A percentile compares a stretch with the other conserved stretches of the same genome.
Evolutionary conservation across 2,888 invertebrate genomes (phyloP).

Genomic region (Polyommatus icarus): DNA sequence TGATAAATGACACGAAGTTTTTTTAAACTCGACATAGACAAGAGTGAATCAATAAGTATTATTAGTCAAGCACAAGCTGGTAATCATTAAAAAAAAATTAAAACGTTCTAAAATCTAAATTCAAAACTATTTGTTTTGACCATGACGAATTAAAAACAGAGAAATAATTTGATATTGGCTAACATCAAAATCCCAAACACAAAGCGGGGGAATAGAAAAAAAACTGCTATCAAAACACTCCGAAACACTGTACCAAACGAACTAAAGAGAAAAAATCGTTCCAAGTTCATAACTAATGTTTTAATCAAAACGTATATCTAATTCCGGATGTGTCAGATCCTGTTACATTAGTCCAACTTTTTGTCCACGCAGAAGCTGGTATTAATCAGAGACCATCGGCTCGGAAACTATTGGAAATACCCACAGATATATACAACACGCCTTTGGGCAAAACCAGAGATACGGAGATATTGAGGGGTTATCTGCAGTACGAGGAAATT

Average conservation of each 20-base stretch:
- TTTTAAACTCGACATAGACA: neutral
- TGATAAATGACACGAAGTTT: neutral
- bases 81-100: no score
- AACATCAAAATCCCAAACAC: no score
- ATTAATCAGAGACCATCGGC: conserved; percentile 26
- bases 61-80: no score
- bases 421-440: neutral
- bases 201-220: no score
- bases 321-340: neutral
- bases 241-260: no score
- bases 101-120: no score
- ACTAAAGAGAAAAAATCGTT: neutral
- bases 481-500: neutral
- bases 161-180: no score
- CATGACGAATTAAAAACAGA: no score
- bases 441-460: neutral
- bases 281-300: neutral
- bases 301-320: neutral
- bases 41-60: neutral
- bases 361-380: conserved; percentile 20
- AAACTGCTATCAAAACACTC: no score
- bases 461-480: neutral
- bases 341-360: neutral
- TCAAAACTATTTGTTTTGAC: no score
- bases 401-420: conserved; percentile 27